Percentiles rank a stretch among this genome's conserved stretches.
Evolutionary conservation across 2,797 vertebrate genomes (phyloP).

Genomic region (Poeciliopsis turneri): DNA sequence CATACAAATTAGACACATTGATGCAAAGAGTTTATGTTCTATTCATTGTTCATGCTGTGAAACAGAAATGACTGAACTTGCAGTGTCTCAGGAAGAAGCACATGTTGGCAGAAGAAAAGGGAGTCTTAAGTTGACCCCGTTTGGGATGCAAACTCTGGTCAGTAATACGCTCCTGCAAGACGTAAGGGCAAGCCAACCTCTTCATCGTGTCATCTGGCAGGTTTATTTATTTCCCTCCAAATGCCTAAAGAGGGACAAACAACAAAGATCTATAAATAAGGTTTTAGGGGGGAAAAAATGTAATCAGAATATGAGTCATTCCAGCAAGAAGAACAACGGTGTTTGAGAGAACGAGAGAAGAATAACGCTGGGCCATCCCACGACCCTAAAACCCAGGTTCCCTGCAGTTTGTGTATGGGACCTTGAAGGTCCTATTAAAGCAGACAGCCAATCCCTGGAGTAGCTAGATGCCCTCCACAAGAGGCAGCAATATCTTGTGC

Average conservation of each 20-base stretch:
- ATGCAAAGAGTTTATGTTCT: slow-evolving; percentile 21
- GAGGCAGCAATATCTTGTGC: slow-evolving; percentile 59
- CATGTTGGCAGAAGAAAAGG: not conserved
- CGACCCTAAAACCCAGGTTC: slow-evolving; percentile 34
- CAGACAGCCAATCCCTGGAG: slow-evolving; percentile 43
- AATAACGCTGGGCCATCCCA: slow-evolving; percentile 16
- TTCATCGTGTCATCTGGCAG: slow-evolving; percentile 23
- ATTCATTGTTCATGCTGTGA: slow-evolving; percentile 6
- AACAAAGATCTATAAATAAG: slow-evolving; percentile 35
- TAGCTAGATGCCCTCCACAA: slow-evolving; percentile 27
- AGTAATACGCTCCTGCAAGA: slow-evolving; percentile 64
- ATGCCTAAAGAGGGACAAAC: not conserved
- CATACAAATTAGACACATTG: not conserved
- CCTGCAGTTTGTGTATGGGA: slow-evolving; percentile 40
- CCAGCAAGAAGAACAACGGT: not conserved
- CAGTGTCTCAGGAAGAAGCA: slow-evolving; percentile 14
- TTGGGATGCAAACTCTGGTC: slow-evolving; percentile 45
- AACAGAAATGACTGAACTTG: slow-evolving; percentile 1
- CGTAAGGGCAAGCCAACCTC: slow-evolving; percentile 49
- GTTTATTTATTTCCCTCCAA: slow-evolving; percentile 16
- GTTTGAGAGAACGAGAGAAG: not conserved
- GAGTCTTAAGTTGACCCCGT: slow-evolving; percentile 48
- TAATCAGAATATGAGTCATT: slow-evolving; percentile 33
- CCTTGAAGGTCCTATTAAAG: slow-evolving; percentile 64
- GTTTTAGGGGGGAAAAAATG: not conserved